A percentile compares a stretch with the other conserved stretches of the same genome.
These are phyloP conservation scores for Cinara cedri DNA, from an alignment of 2,888 invertebrate species.

Conservation along the genomic window DNA sequence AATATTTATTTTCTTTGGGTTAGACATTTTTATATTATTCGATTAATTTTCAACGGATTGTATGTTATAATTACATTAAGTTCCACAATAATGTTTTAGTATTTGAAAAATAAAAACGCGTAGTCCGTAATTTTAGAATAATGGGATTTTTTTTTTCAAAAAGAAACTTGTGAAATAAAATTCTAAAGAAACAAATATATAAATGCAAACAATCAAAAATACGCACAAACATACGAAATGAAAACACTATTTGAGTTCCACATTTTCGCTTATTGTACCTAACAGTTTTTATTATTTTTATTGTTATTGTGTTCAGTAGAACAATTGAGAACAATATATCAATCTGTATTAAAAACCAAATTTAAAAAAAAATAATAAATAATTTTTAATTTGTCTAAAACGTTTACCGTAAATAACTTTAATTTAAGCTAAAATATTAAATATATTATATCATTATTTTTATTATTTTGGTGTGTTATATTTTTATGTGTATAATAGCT, in stretches of 20 bases:
- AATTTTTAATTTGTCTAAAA: not conserved
- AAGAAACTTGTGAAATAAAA: not conserved
- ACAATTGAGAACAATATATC: not conserved
- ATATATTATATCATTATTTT: no score
- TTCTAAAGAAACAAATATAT: not conserved
- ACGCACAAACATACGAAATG: not conserved
- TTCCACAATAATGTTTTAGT: not conserved
- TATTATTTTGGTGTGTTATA: no score
- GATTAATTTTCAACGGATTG: not conserved
- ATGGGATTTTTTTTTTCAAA: not conserved
- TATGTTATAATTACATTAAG: not conserved
- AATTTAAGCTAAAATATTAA: no score
- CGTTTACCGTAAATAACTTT: not conserved
- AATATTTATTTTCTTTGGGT: no score
- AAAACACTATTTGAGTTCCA: not conserved
- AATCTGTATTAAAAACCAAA: not conserved
- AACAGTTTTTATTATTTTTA: no score
- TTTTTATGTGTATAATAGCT: no score
- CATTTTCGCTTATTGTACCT: not conserved
- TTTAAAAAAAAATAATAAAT: not conserved
- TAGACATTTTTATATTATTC: not conserved
- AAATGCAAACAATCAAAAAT: not conserved
- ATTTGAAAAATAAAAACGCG: not conserved
- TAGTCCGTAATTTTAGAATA: not conserved
- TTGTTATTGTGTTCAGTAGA: not conserved